Evolutionary conservation across 2,888 invertebrate species (phyloP), one percentile per base, ranked within the genome.

Genomic region (Agrochola lota): DNA sequence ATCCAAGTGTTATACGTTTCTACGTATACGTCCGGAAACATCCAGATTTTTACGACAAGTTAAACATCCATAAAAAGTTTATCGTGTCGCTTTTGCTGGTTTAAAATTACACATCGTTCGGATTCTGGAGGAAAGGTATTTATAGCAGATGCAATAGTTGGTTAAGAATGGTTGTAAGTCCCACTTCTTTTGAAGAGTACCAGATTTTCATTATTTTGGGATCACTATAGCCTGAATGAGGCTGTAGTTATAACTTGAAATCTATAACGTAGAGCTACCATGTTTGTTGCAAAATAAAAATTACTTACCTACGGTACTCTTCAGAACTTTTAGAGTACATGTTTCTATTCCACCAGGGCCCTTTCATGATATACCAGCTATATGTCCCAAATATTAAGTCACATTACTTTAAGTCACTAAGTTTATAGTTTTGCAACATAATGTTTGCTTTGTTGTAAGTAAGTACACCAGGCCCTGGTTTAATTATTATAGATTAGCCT

Each of bases 401-500:
- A 35, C 49, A 55, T 69, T 57, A 57, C 1, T 73, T 59, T 77
- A 52, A 20, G 60, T 73, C 49, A 66, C 57, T 60, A 30, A 60
- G 43, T 68, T 69, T 67, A 66, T 76, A 43, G 35, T 74, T 69
- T 23, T 26, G 60, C 49, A 55, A 43, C 55, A 43, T 63, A 30
- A 49, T 69, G 20, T 74, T 82, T 66, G 35, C 46, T 74, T n/a
- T 12, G 60, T 67, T 75, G 17, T 74, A 59, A 80, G 81, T 57
- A 52, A 76, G 68, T 59, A 52, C 40, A 75, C 11, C 35, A 3
- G 57, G 79, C 76, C 82, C 85, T 83, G 81, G 69, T 66, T 72
- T 72, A 30, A 78, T 76, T 52, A 68, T 71, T 68, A 77, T 77
- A 76, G 75, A 81, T 87, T 89, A 90, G 89, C 84, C 88, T 91